A percentile compares a stretch with the other conserved stretches of the same genome.
Conservation (phyloP, 2,888 invertebrate species). For the Megastigmus dorsalis region DNA sequence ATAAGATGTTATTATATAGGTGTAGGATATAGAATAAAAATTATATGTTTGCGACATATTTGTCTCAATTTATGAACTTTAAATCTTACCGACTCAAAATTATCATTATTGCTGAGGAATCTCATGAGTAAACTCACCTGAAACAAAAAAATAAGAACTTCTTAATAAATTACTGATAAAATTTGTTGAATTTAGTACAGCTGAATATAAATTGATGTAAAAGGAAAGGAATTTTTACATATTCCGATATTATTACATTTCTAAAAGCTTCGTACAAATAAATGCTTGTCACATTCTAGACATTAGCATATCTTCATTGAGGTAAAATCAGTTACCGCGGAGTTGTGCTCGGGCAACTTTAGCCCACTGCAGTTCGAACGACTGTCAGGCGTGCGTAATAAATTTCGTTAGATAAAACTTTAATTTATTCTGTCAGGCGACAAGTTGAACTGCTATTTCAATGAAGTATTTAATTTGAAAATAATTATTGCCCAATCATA, state of each 20-base stretch:
- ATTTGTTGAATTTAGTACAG: too few species aligned
- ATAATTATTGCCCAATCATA: neutral
- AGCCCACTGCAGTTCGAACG: slow-evolving; percentile 8
- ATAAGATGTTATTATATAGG: too few species aligned
- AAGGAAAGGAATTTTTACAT: too few species aligned
- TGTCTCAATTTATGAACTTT: too few species aligned
- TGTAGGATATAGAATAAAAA: neutral
- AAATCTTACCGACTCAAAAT: too few species aligned
- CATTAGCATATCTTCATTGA: slow-evolving; percentile 38
- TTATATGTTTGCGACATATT: neutral
- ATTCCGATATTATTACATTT: too few species aligned
- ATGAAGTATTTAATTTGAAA: neutral
- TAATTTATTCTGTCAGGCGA: slow-evolving; percentile 27
- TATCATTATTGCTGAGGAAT: too few species aligned
- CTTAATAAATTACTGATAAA: too few species aligned
- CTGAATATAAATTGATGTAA: too few species aligned
- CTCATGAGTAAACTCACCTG: too few species aligned
- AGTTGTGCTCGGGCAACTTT: slow-evolving; percentile 9
- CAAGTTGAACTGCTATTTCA: slow-evolving; percentile 1
- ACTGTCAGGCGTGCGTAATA: slow-evolving; percentile 12
- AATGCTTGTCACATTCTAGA: neutral
- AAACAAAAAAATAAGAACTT: too few species aligned
- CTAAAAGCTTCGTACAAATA: too few species aligned
- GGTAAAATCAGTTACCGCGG: slow-evolving; percentile 27
- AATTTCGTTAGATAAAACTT: slow-evolving; percentile 26